Conservation (phyloP, 2,113 vertebrate species). For the Okapia johnstoni region DNA sequence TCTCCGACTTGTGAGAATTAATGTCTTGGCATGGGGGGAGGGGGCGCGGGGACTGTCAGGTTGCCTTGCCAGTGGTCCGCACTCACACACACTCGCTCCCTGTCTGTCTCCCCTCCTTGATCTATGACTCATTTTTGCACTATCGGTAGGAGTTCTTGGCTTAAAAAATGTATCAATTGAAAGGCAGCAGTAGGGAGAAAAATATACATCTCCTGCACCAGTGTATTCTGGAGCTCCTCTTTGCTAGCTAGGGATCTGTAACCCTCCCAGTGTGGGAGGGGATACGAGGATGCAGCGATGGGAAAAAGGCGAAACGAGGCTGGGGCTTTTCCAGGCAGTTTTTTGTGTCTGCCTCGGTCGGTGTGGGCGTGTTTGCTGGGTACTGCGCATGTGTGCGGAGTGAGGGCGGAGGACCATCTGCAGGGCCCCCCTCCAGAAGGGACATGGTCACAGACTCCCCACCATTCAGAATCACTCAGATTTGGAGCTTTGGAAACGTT, state of each 20-base stretch:
- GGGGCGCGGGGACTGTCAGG: constrained; percentile 82
- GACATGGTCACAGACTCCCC: neutral
- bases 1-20: constrained; percentile 99
- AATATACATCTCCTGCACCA: neutral
- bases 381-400: neutral
- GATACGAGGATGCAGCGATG: neutral
- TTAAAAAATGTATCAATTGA: constrained; percentile 79
- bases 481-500: constrained; percentile 16
- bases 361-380: neutral
- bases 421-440: neutral
- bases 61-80: constrained; percentile 82
- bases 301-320: neutral
- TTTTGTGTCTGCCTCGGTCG: neutral
- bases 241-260: neutral
- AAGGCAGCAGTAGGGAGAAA: constrained; percentile 75
- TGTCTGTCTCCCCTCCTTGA: constrained; percentile 73
- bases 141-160: constrained; percentile 78
- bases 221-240: neutral
- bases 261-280: neutral
- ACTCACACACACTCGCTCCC: constrained; percentile 71
- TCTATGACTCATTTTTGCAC: constrained; percentile 82
- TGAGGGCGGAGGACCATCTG: neutral
- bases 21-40: constrained; percentile 94
- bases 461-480: neutral
- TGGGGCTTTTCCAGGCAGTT: neutral